Base-by-base conservation (phyloP, 30 jellyfish, hydroid and myxozoan genomes). In the Pelagia noctiluca region DNA sequence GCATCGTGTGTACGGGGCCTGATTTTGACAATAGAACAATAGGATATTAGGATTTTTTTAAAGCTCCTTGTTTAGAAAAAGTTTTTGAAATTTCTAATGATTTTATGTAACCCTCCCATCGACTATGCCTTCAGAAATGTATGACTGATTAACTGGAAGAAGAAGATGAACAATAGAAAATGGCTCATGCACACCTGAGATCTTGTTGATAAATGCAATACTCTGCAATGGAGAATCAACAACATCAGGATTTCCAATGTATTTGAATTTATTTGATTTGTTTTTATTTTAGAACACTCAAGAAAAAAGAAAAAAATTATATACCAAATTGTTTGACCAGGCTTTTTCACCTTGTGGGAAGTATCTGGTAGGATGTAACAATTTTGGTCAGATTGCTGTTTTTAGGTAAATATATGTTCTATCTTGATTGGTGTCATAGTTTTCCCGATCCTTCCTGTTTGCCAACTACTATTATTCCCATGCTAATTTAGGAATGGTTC, bases 281-380 rank as follows among this genome's bases (percentile, higher is more conserved):
- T 76, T 67, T 0, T 8, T 1, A 3, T 31, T 69, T 30, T 68
- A 85, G 89, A 65, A 48, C 13, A 49, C 35, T 3, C 31, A 3
- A 33, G 29, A 63, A 50, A 13, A 85, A 36, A 73, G 96, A 26
- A 50, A 69, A 28, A 82, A 71, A 21, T 57, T 91, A 18, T 80
- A 84, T 35, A 69, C 94, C 30, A 91, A 93, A 1, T 78, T 91
- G 4, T 91, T 84, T 60, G 91, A 83, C 60, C 90, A 82, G 42
- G 89, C 46, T 10, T 91, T 46, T 64, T 91, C 98, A 63, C 98
- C 98, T 35, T 91, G 98, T 78, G 98, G 98, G 23, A 91, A 78
- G n/a, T 91, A 91, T 67, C 62, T 91, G 61, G 98, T 71, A 1
- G 86, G 96, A 18, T 35, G 96, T 52, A 80, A 80, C 79, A 91